phyloP scores from a whole-genome alignment of 2,888 invertebrate genomes.

The Melanostoma scalare region DNA sequence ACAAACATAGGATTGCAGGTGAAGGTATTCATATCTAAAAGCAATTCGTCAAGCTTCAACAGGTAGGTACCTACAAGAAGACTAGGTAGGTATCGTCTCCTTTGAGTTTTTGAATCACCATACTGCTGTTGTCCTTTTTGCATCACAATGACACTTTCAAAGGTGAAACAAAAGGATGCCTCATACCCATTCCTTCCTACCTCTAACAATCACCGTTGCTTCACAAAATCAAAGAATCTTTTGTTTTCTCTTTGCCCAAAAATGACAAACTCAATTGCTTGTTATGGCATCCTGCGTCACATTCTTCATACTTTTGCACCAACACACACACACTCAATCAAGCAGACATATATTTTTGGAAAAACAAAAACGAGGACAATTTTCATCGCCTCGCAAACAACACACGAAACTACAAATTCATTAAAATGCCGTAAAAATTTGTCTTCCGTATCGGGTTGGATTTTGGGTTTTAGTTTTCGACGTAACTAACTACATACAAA shows the following conservation, averaged over 20 bases:
- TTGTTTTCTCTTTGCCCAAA: constrained; percentile 54
- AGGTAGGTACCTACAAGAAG: constrained; percentile 17
- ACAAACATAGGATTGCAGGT: too few species aligned
- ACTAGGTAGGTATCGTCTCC: too few species aligned
- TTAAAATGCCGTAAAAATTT: constrained; percentile 75
- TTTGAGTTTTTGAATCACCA: too few species aligned
- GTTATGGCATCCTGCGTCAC: constrained; percentile 75
- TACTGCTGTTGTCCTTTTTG: too few species aligned
- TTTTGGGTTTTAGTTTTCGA: constrained; percentile 48
- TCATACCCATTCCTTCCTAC: too few species aligned
- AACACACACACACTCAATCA: constrained; percentile 12
- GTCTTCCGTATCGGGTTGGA: constrained; percentile 64
- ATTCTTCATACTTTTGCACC: constrained; percentile 71
- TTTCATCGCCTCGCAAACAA: constrained; percentile 64
- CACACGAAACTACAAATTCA: constrained; percentile 73
- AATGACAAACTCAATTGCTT: constrained; percentile 74
- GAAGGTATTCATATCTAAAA: too few species aligned
- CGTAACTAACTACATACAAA: constrained; percentile 30
- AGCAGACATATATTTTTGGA: background rate
- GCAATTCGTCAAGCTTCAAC: constrained; percentile 7
- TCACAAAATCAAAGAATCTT: constrained; percentile 17
- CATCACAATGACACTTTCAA: constrained; percentile 26
- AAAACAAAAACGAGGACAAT: constrained; percentile 49
- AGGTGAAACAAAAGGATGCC: constrained; percentile 38
- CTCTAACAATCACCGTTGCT: constrained; percentile 1